Base-by-base conservation (phyloP, 2,888 invertebrate species). In the Agrochola circellaris region DNA sequence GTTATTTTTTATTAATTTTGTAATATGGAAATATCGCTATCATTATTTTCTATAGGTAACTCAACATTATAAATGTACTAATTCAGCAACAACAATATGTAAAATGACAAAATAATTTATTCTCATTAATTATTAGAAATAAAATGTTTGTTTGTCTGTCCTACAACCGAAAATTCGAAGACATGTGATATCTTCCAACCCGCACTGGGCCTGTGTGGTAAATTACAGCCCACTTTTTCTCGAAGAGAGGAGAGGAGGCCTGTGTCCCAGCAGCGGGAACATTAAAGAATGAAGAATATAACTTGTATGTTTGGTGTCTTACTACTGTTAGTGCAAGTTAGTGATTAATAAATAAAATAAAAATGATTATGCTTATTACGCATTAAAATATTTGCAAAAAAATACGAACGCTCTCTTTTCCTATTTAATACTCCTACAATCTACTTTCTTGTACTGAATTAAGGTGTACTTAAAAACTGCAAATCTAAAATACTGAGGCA, bases 401-500 rank as follows among this genome's bases (percentile, higher is more conserved):
- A 34, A 48, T 20, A 20, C 17, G 26, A 56, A 23, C 8, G 38
- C 17, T 76, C 38, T 15, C 9, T 26, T 60, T 65, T 42, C 17
- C 1, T 30, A 23, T 26, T 42, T 65, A n/a, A n/a, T 79, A 72
- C 30, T 38, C 15, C 45, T 81, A 73, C 13, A 42, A 26, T 45
- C 65, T 58, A 70, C 1, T 54, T 66, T 60, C 54, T 66, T 83
- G 69, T 86, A 79, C 79, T 83, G 23, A 65, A 61, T 64, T 11
- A 61, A 68, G 67, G 51, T 83, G 86, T 82, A 66, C 73, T 77
- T 73, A 38, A 67, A 79, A 65, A 38, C 15, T 76, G 77, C 68
- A 77, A 85, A 73, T 73, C 48, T 81, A 88, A 89, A 90, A 91
- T 91, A 91, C 88, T 90, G 88, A 85, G 84, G 84, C 72, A 58